Conservation (phyloP, 1,140 invertebrate species). For the Potamilus streckersoni region DNA sequence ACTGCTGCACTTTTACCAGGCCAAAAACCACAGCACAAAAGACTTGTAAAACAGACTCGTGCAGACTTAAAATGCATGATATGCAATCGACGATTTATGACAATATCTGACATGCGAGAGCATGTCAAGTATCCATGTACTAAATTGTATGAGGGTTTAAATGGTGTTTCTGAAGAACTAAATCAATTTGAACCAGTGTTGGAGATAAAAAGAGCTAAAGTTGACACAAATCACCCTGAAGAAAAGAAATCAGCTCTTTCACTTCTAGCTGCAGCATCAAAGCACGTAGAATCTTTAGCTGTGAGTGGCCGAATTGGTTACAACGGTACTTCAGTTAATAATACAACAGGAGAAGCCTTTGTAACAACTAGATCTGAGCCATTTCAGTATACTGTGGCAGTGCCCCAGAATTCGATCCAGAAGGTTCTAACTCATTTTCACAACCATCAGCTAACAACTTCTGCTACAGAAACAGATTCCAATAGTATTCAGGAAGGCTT, state of each 20-base stretch:
- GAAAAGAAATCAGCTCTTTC: slow-evolving; percentile 13
- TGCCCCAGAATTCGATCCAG: too few relatives aligned
- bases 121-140: slow-evolving; percentile 54
- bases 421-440: too few relatives aligned
- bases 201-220: slow-evolving; percentile 19
- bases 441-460: too few relatives aligned
- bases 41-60: slow-evolving; percentile 22
- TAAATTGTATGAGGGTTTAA: slow-evolving; percentile 9
- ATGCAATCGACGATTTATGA: slow-evolving; percentile 44
- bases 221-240: neutral
- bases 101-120: slow-evolving; percentile 48
- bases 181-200: slow-evolving; percentile 13
- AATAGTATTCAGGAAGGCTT: too few relatives aligned
- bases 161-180: slow-evolving; percentile 8
- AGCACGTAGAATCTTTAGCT: slow-evolving; percentile 27
- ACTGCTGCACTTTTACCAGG: slow-evolving; percentile 7
- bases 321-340: too few relatives aligned
- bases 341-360: too few relatives aligned
- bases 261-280: slow-evolving; percentile 26
- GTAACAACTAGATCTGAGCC: too few relatives aligned
- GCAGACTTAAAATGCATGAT: slow-evolving; percentile 45
- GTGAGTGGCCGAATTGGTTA: too few relatives aligned
- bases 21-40: slow-evolving; percentile 24
- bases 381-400: too few relatives aligned
- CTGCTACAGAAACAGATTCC: too few relatives aligned